Percentiles rank a stretch among this genome's conserved stretches.
phyloP scores from a whole-genome alignment of 2,888 invertebrate species.

The Oscheius onirici region DNA sequence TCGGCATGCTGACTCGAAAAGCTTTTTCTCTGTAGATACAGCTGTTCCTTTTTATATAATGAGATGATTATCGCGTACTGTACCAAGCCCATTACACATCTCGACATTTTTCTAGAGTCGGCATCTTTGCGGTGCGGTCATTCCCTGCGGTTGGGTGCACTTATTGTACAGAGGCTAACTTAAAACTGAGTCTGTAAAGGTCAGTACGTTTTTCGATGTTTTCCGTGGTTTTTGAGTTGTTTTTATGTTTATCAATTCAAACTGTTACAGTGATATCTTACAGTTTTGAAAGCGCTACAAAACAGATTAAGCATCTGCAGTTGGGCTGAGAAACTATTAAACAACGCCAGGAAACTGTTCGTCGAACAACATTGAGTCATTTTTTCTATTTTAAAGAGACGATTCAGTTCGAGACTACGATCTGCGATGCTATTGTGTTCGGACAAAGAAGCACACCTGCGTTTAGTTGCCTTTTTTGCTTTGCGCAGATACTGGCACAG shows the following conservation, averaged over 20 bases:
- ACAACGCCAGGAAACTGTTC: too few relatives aligned
- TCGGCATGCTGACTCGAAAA: background rate
- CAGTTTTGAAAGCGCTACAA: too few relatives aligned
- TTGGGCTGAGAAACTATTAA: too few relatives aligned
- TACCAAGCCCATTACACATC: slow-evolving; percentile 14
- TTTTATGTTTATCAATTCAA: too few relatives aligned
- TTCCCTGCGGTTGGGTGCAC: background rate
- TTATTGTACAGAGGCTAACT: background rate
- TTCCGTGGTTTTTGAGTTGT: too few relatives aligned
- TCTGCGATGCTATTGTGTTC: slow-evolving; percentile 3
- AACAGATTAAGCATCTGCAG: too few relatives aligned
- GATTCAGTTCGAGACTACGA: too few relatives aligned
- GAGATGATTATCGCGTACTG: slow-evolving; percentile 5
- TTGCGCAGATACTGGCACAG: background rate
- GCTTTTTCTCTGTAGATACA: background rate
- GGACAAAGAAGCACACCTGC: background rate
- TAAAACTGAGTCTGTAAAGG: background rate
- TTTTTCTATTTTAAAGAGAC: too few relatives aligned
- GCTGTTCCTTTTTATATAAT: slow-evolving; percentile 3
- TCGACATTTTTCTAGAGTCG: slow-evolving; percentile 8
- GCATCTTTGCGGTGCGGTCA: slow-evolving; percentile 7
- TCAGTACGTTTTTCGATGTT: background rate
- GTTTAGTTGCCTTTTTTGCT: slow-evolving; percentile 1
- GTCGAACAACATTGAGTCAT: too few relatives aligned
- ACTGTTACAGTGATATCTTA: too few relatives aligned